Conservation (phyloP, 1,140 invertebrate species). For the Leptoteleia sp. region DNA sequence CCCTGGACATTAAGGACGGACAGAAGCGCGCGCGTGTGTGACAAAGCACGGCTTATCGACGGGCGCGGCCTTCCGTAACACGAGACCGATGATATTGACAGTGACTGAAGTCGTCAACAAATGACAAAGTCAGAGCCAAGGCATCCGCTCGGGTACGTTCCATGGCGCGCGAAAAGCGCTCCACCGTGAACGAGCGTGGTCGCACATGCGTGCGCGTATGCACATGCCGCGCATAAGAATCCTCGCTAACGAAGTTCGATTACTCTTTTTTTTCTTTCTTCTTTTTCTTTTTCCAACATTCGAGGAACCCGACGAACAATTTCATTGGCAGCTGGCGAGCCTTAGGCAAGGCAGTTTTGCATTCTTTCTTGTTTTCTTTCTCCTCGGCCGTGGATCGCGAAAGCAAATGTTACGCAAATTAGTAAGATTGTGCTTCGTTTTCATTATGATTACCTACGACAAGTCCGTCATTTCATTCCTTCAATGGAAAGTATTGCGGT, state of each 20-base stretch:
- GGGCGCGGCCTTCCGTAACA: constrained; percentile 18
- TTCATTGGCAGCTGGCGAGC: constrained; percentile 2
- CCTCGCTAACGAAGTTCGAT: no score
- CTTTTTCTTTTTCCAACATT: constrained; percentile 2
- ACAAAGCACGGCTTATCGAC: constrained; percentile 13
- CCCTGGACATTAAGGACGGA: no score
- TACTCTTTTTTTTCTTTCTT: no score
- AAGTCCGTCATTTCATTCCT: constrained; percentile 7
- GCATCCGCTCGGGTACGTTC: constrained; percentile 28
- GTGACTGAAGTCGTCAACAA: constrained; percentile 32
- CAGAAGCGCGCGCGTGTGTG: no score
- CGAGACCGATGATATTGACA: constrained; percentile 28
- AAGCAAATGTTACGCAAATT: constrained; percentile 26
- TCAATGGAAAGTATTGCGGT: constrained; percentile 21
- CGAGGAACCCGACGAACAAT: neutral
- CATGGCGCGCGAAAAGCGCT: constrained; percentile 27
- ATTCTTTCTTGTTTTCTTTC: neutral
- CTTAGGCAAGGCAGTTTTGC: neutral
- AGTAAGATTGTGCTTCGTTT: constrained; percentile 22
- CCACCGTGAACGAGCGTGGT: constrained; percentile 17
- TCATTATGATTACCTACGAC: constrained; percentile 1
- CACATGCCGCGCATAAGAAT: no score
- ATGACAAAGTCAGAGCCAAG: constrained; percentile 35
- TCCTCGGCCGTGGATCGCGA: neutral
- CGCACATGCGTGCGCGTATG: constrained; percentile 21